Evolutionary conservation across 2,113 vertebrate genomes (phyloP).

Genomic region (Carollia perspicillata): DNA sequence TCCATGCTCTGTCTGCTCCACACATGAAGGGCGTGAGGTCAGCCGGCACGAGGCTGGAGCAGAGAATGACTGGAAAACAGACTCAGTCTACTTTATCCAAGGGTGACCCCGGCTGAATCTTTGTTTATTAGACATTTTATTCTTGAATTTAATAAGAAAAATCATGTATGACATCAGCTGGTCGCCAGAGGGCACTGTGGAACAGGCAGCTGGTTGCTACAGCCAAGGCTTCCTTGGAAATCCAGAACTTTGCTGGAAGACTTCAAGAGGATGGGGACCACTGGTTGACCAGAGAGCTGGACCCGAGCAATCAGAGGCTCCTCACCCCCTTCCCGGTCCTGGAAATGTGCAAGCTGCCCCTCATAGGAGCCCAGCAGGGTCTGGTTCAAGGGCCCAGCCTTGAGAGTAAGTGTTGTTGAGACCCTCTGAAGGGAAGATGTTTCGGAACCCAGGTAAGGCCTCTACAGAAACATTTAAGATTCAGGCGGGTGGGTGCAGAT

Average conservation of each 20-base stretch:
- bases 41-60: neutral
- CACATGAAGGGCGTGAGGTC: neutral
- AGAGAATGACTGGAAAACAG: neutral
- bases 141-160: neutral
- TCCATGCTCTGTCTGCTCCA: neutral
- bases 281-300: neutral
- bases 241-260: neutral
- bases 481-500: no score
- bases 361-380: no score
- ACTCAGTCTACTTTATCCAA: neutral
- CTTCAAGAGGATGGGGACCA: neutral
- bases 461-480: neutral
- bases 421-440: neutral
- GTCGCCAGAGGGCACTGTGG: slow-evolving; percentile 39
- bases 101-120: neutral
- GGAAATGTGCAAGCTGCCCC: neutral
- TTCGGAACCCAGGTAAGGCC: no score
- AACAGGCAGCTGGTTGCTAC: neutral
- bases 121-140: neutral
- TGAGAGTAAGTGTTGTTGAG: neutral
- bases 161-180: neutral
- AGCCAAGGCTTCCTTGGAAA: neutral
- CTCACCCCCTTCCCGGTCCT: neutral
- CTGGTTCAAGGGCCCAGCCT: neutral
- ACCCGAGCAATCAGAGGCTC: neutral